phyloP scores from a whole-genome alignment of 2,797 vertebrate genomes.

The Chelmon rostratus region DNA sequence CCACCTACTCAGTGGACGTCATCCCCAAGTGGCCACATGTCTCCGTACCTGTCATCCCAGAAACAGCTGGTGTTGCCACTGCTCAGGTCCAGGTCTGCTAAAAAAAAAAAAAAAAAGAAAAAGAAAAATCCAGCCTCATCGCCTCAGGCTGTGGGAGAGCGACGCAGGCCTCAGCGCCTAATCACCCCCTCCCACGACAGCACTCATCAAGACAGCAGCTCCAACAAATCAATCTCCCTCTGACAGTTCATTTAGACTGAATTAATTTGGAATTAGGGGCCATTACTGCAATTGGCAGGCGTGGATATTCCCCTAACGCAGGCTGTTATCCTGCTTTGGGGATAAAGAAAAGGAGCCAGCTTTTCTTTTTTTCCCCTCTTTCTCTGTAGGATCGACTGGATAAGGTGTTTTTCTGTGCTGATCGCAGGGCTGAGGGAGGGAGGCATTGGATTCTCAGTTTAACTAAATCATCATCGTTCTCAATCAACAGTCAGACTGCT shows the following conservation, averaged over 20 bases:
- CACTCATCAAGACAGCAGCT: constrained; percentile 90
- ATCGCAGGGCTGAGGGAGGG: constrained; percentile 77
- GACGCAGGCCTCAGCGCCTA: constrained; percentile 86
- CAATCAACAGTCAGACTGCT: constrained; percentile 79
- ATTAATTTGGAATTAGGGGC: constrained; percentile 97
- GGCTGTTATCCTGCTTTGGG: constrained; percentile 86
- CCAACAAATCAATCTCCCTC: constrained; percentile 94
- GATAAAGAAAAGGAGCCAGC: constrained; percentile 80
- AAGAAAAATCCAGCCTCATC: constrained; percentile 70
- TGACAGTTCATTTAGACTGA: constrained; percentile 97
- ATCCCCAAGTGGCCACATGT: constrained; percentile 78
- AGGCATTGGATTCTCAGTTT: constrained; percentile 83
- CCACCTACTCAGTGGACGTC: constrained; percentile 37
- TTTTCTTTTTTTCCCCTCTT: constrained; percentile 64
- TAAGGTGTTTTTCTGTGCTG: constrained; percentile 84
- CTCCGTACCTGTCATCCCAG: constrained; percentile 84
- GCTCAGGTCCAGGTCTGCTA: constrained; percentile 77
- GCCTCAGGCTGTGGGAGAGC: constrained; percentile 84
- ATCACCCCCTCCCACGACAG: constrained; percentile 89
- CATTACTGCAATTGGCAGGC: constrained; percentile 94
- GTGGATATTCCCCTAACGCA: constrained; percentile 89
- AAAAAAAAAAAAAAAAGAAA: constrained; percentile 69
- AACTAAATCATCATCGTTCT: constrained; percentile 86
- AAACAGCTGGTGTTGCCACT: constrained; percentile 83
- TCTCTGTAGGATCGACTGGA: constrained; percentile 79